Percentiles rank a stretch among this genome's conserved stretches.
Evolutionary conservation across 2,888 invertebrate genomes (phyloP).

Genomic region (Pandemis corylana): DNA sequence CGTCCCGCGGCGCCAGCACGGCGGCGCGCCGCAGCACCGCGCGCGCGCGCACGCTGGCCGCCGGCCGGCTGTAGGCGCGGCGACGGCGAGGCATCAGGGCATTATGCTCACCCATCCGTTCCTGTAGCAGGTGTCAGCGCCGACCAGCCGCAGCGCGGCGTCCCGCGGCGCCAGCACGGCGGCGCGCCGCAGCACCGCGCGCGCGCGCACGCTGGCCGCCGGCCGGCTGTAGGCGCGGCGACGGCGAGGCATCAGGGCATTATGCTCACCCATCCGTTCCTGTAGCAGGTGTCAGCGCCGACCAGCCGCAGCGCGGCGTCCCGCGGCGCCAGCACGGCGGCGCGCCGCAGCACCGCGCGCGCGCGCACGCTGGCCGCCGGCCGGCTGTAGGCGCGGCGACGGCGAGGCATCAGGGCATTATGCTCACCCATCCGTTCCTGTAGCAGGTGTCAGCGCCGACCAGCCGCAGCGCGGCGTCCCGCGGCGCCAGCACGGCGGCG

Average conservation of each 20-base stretch:
- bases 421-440: slow-evolving; percentile 76
- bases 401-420: too few relatives aligned
- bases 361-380: slow-evolving; percentile 65
- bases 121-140: slow-evolving; percentile 94
- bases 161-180: slow-evolving; percentile 86
- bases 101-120: slow-evolving; percentile 55
- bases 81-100: too few relatives aligned
- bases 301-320: slow-evolving; percentile 92
- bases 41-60: slow-evolving; percentile 63
- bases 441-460: slow-evolving; percentile 94
- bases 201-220: slow-evolving; percentile 64
- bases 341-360: slow-evolving; percentile 62
- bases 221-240: too few relatives aligned
- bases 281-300: slow-evolving; percentile 94
- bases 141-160: slow-evolving; percentile 91
- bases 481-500: slow-evolving; percentile 83
- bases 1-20: slow-evolving; percentile 87
- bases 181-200: slow-evolving; percentile 63
- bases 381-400: too few relatives aligned
- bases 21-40: slow-evolving; percentile 64
- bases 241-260: too few relatives aligned
- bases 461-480: slow-evolving; percentile 91
- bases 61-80: slow-evolving; percentile 36
- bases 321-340: slow-evolving; percentile 84
- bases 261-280: slow-evolving; percentile 67